phyloP scores from a whole-genome alignment of 1,140 invertebrate genomes.

The Anagrus nilaparvatae region DNA sequence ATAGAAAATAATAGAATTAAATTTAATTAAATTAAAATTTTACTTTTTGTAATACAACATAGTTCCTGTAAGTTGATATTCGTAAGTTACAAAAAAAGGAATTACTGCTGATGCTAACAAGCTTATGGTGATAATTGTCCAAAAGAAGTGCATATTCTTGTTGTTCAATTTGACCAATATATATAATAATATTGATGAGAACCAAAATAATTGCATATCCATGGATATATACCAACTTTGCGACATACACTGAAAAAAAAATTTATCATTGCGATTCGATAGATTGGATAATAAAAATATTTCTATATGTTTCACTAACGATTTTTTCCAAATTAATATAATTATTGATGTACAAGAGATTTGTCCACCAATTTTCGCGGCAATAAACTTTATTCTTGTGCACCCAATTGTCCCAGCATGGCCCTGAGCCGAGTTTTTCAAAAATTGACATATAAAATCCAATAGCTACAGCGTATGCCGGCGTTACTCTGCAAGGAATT shows the following conservation, averaged over 20 bases:
- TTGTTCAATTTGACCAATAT: slow-evolving; percentile 35
- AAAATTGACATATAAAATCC: slow-evolving; percentile 41
- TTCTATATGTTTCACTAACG: slow-evolving; percentile 27
- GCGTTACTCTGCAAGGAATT: slow-evolving; percentile 35
- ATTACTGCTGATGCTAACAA: slow-evolving; percentile 31
- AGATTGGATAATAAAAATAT: neutral
- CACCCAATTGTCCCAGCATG: slow-evolving; percentile 39
- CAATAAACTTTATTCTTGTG: slow-evolving; percentile 43
- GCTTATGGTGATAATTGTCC: slow-evolving; percentile 19
- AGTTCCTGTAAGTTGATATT: slow-evolving; percentile 31
- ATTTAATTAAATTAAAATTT: too few relatives aligned
- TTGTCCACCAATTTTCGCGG: slow-evolving; percentile 54
- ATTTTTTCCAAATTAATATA: slow-evolving; percentile 32
- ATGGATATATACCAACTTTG: slow-evolving; percentile 65
- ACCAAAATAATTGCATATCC: slow-evolving; percentile 59
- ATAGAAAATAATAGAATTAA: too few relatives aligned
- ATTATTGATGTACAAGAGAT: slow-evolving; percentile 56
- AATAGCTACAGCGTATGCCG: slow-evolving; percentile 40
- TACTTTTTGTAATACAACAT: slow-evolving; percentile 43
- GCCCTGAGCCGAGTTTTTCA: slow-evolving; percentile 37
- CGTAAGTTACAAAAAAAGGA: slow-evolving; percentile 39
- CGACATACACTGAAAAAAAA: slow-evolving; percentile 48
- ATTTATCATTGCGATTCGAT: slow-evolving; percentile 3
- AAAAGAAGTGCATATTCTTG: slow-evolving; percentile 26
- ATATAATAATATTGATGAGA: slow-evolving; percentile 50